Evolutionary conservation across 1,140 invertebrate genomes (phyloP).

Genomic region (Microvelia longipes): DNA sequence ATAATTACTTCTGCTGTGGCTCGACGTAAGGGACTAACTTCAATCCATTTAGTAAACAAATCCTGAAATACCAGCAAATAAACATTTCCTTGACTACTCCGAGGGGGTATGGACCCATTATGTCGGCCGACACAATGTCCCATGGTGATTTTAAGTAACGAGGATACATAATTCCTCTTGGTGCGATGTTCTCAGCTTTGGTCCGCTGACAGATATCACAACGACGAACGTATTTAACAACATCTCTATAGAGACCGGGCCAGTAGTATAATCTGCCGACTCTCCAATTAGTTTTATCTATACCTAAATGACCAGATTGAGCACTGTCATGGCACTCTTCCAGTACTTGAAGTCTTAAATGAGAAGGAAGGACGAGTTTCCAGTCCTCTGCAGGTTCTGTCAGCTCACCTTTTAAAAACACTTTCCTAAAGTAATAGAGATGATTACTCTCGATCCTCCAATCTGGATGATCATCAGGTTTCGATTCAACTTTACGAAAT

Average conservation of each 20-base stretch:
- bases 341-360: background rate
- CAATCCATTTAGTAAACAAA: background rate
- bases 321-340: constrained; percentile 6
- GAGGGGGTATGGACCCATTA: background rate
- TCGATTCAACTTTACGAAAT: background rate
- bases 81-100: background rate
- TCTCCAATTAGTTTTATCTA: background rate
- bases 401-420: background rate
- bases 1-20: background rate
- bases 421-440: background rate
- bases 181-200: background rate
- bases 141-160: background rate
- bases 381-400: background rate
- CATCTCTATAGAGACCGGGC: constrained; percentile 3
- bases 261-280: background rate
- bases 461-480: constrained; percentile 6
- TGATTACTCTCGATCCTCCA: background rate
- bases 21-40: background rate
- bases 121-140: background rate
- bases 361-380: background rate
- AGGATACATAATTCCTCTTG: constrained; percentile 1
- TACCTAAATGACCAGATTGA: constrained; percentile 2
- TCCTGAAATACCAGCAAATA: background rate
- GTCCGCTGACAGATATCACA: constrained; percentile 2
- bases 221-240: background rate